Evolutionary conservation across 2,888 invertebrate species (phyloP).

Genomic region (Pollenia griseotomentosa): DNA sequence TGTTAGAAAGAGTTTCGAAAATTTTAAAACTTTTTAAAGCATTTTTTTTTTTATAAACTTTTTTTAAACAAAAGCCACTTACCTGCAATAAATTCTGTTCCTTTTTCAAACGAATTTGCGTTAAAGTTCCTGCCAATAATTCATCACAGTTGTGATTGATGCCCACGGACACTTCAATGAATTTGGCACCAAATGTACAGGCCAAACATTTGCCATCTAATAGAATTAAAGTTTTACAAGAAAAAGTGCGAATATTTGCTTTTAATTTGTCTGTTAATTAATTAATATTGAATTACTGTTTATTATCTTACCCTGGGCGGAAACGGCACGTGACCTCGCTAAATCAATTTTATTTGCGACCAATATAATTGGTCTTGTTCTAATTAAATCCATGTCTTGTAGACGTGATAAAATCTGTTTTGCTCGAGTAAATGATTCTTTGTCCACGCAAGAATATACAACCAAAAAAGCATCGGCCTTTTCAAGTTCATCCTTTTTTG

Average conservation of each 20-base stretch:
- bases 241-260: not conserved
- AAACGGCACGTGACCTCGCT: conserved; percentile 94
- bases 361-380: conserved; percentile 92
- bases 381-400: conserved; percentile 91
- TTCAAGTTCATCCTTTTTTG: conserved; percentile 89
- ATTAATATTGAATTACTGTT: conserved; percentile 17
- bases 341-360: conserved; percentile 98
- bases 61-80: not conserved
- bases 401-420: conserved; percentile 91
- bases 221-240: not conserved
- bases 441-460: conserved; percentile 96
- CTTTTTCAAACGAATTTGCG: conserved; percentile 94
- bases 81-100: conserved; percentile 86
- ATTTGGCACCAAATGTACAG: conserved; percentile 95
- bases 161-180: conserved; percentile 97
- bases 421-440: conserved; percentile 93
- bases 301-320: conserved; percentile 90
- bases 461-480: conserved; percentile 93
- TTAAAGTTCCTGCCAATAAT: conserved; percentile 95
- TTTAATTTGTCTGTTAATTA: not conserved
- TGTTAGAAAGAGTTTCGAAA: conserved; percentile 45
- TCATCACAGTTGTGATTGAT: conserved; percentile 99
- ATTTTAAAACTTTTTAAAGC: not conserved
- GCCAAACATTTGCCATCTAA: conserved; percentile 97
- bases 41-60: not conserved